Evolutionary conservation across 2,113 vertebrate species (phyloP).

Genomic region (Chrysemys picta): DNA sequence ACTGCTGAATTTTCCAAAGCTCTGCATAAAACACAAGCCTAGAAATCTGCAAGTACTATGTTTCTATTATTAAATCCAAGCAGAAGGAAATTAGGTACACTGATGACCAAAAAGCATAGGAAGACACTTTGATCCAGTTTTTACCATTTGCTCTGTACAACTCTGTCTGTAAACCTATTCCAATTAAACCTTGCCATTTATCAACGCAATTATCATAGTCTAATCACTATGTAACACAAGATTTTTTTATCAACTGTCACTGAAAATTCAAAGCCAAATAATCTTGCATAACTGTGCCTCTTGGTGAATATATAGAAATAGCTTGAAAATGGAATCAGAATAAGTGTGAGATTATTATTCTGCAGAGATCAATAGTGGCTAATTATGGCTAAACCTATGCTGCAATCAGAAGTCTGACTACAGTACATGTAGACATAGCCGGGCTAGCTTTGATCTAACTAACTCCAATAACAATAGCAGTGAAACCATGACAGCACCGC

Average conservation of each 20-base stretch:
- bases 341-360: neutral
- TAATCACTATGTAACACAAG: neutral
- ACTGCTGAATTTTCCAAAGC: neutral
- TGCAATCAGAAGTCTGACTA: neutral
- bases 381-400: neutral
- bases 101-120: neutral
- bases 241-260: neutral
- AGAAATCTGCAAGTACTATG: neutral
- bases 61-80: neutral
- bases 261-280: neutral
- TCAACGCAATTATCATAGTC: neutral
- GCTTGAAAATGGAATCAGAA: neutral
- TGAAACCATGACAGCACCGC: neutral
- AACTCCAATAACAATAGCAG: neutral
- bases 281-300: neutral
- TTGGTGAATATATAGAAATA: neutral
- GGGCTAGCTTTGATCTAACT: neutral
- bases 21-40: neutral
- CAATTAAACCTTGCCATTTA: neutral
- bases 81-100: neutral
- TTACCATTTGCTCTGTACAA: neutral
- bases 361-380: neutral
- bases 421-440: neutral
- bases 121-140: neutral
- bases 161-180: neutral